These are phyloP conservation scores for Cotesia glomerata DNA, from an alignment of 1,140 invertebrate genomes.

Conservation along the genomic window DNA sequence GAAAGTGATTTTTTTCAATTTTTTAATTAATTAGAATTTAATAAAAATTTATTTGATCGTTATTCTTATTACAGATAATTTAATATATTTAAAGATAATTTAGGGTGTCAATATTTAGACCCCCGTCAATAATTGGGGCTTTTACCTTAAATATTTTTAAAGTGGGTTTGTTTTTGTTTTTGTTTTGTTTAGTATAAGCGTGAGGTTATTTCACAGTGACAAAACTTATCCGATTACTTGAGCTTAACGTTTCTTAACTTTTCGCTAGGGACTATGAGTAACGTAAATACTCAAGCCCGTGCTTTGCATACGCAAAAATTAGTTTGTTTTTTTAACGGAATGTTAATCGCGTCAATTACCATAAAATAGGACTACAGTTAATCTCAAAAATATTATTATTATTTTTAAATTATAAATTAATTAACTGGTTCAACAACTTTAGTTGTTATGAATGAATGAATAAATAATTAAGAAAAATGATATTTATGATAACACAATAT, in stretches of 20 bases:
- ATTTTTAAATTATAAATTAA: no score
- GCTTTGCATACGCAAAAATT: constrained; percentile 13
- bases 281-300: constrained; percentile 5
- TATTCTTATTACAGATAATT: no score
- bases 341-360: constrained; percentile 1
- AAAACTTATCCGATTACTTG: constrained; percentile 32
- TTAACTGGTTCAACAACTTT: no score
- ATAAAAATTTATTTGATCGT: no score
- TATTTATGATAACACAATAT: neutral
- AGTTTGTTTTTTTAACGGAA: neutral
- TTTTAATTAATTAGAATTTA: no score
- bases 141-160: constrained; percentile 31
- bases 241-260: constrained; percentile 33
- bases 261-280: constrained; percentile 20
- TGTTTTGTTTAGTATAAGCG: neutral
- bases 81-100: no score
- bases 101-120: no score
- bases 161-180: constrained; percentile 14
- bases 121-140: no score
- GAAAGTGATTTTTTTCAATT: no score
- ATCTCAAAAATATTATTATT: no score
- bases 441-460: no score
- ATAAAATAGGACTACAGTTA: neutral
- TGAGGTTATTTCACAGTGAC: constrained; percentile 15
- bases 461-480: no score